Conservation (phyloP, 2,888 invertebrate genomes). For the Gibbula magus region DNA sequence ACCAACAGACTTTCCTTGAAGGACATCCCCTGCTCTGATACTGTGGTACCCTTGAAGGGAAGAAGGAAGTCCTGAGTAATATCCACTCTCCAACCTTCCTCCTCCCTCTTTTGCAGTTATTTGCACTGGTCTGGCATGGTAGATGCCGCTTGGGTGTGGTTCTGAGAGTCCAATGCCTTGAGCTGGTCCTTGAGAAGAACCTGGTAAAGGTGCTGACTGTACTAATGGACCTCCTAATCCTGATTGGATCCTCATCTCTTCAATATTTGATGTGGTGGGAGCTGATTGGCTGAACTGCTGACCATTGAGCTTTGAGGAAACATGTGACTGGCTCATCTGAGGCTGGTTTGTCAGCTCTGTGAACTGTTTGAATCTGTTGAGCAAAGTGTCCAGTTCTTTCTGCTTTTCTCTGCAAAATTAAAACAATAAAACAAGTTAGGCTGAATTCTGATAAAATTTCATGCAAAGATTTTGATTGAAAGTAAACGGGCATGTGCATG, state of each 20-base stretch:
- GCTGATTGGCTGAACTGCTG: neutral
- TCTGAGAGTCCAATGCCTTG: neutral
- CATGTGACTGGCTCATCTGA: too few species aligned
- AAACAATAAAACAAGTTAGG: neutral
- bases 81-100: neutral
- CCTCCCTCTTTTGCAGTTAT: neutral
- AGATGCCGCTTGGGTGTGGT: neutral
- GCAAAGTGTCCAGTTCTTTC: neutral
- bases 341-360: neutral
- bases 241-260: too few species aligned
- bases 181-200: neutral
- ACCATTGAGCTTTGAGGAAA: neutral
- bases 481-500: too few species aligned
- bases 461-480: too few species aligned
- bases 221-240: too few species aligned
- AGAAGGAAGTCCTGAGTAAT: neutral
- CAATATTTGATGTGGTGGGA: neutral
- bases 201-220: too few species aligned
- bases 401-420: neutral
- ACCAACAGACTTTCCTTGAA: too few species aligned
- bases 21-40: neutral
- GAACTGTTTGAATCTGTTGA: conserved; percentile 1
- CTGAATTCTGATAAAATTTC: too few species aligned
- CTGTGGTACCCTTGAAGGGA: neutral
- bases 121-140: neutral